Conservation (phyloP, 92 coral and sea anemone genomes). For the Diadumene lineata region DNA sequence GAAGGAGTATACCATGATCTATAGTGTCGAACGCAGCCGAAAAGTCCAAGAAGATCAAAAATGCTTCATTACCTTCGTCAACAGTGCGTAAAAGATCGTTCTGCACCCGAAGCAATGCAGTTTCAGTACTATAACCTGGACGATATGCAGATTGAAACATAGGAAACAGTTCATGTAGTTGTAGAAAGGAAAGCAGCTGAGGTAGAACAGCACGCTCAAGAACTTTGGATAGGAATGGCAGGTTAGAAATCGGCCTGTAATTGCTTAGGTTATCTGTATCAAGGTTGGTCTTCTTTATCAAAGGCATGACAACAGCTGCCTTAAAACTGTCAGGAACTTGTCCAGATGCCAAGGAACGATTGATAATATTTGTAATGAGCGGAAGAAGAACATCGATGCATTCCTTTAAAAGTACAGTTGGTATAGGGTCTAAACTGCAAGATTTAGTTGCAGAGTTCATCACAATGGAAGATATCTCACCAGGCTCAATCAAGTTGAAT, state of each 20-base stretch:
- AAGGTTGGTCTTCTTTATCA: slow-evolving; percentile 2
- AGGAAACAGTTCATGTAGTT: not conserved
- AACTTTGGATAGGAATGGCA: slow-evolving; percentile 20
- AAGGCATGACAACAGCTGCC: not conserved
- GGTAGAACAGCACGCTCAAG: slow-evolving; percentile 30
- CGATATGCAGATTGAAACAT: slow-evolving; percentile 43
- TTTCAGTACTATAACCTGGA: slow-evolving; percentile 27
- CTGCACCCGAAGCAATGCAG: slow-evolving; percentile 37
- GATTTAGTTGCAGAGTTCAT: slow-evolving; percentile 55
- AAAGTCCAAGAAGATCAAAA: slow-evolving; percentile 9
- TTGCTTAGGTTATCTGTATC: not conserved
- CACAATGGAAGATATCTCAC: slow-evolving; percentile 11
- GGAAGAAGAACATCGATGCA: slow-evolving; percentile 31
- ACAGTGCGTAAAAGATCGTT: slow-evolving; percentile 20
- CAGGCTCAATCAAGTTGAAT: not conserved
- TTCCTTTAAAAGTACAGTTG: slow-evolving; percentile 31
- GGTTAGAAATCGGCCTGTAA: slow-evolving; percentile 12
- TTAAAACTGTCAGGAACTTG: not conserved
- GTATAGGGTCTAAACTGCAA: slow-evolving; percentile 53
- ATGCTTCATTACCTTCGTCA: slow-evolving; percentile 15
- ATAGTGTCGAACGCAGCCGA: slow-evolving; percentile 15
- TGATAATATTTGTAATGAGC: slow-evolving; percentile 23
- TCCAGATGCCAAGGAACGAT: not conserved
- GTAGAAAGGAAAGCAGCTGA: slow-evolving; percentile 7
- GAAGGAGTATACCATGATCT: not conserved